These are phyloP conservation scores for Anneissia japonica DNA, from an alignment of 35 echinoderm and acorn worm species.

Conservation along the genomic window DNA sequence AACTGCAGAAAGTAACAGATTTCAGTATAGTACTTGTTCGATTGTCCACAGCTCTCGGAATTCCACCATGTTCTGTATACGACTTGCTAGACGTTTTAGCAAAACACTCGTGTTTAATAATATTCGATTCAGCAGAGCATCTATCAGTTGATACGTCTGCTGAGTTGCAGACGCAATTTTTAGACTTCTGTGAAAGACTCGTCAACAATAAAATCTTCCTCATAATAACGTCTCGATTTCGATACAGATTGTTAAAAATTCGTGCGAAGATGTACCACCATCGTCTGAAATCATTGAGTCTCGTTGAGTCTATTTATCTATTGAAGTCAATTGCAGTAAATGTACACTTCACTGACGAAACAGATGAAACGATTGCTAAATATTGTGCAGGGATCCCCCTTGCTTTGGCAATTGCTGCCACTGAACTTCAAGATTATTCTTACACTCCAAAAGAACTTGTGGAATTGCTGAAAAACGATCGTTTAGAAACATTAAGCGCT, in stretches of 20 bases:
- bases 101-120: background rate
- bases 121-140: background rate
- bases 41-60: background rate
- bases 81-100: background rate
- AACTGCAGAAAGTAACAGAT: background rate
- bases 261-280: background rate
- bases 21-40: background rate
- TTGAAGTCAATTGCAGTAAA: background rate
- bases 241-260: background rate
- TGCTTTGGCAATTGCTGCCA: background rate
- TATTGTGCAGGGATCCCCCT: background rate
- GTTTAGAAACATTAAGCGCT: background rate
- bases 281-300: background rate
- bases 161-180: background rate
- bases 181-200: background rate
- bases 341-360: background rate
- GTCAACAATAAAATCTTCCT: background rate
- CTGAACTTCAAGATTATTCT: background rate
- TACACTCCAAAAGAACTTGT: background rate
- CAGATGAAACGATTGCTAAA: background rate
- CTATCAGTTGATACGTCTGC: background rate
- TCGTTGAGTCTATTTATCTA: background rate
- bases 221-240: background rate
- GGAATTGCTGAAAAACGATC: background rate
- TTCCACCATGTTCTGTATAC: background rate